Evolutionary conservation across 1,140 invertebrate species (phyloP).

Genomic region (Lepidurus apus): DNA sequence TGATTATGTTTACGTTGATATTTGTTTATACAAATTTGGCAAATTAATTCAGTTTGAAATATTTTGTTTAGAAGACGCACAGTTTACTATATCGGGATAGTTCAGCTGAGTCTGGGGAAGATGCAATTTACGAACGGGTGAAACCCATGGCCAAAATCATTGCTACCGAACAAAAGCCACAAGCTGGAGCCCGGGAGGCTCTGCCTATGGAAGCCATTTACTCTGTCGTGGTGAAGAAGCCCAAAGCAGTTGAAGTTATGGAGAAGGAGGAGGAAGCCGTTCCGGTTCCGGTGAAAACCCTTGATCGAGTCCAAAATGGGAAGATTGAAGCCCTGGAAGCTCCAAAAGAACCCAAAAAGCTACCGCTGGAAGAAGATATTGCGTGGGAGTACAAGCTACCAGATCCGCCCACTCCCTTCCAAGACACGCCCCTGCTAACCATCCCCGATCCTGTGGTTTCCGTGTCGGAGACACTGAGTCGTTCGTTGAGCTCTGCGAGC

Average conservation of each 20-base stretch:
- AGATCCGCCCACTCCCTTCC: conserved; percentile 56
- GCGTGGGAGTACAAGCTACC: conserved; percentile 61
- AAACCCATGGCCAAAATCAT: not conserved
- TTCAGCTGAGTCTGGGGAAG: not conserved
- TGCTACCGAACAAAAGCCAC: not conserved
- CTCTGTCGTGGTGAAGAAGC: conserved; percentile 29
- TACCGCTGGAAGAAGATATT: not conserved
- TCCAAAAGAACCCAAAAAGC: conserved; percentile 25
- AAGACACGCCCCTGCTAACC: conserved; percentile 42
- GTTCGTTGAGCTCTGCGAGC: not conserved
- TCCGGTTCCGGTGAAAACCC: not conserved
- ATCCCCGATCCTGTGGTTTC: not conserved
- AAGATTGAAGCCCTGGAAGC: conserved; percentile 22
- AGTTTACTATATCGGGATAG: not conserved
- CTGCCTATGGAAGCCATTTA: conserved; percentile 25
- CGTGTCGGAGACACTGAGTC: not conserved
- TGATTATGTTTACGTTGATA: not conserved
- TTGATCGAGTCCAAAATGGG: not conserved
- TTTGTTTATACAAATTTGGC: not conserved
- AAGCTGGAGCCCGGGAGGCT: not conserved
- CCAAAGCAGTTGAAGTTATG: not conserved
- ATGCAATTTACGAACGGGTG: not conserved
- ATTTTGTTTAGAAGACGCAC: not conserved
- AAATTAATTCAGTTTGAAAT: too few relatives aligned
- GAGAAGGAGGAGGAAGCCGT: not conserved